These are phyloP conservation scores for Trachops cirrhosus DNA, from an alignment of 2,797 vertebrate genomes.

Conservation along the genomic window DNA sequence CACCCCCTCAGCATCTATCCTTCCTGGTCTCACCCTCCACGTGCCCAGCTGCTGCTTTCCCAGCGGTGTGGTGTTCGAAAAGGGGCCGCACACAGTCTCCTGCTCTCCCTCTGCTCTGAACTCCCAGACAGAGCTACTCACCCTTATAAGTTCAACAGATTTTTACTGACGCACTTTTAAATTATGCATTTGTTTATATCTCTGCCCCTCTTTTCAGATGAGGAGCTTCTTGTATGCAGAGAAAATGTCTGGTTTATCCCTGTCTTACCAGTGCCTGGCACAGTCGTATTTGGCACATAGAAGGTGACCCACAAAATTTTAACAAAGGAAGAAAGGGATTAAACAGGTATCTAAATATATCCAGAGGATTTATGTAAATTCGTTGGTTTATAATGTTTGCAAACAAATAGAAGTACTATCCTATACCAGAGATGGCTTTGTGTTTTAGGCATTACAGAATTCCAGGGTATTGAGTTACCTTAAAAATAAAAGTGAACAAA, in stretches of 20 bases:
- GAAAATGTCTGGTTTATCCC: neutral
- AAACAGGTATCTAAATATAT: neutral
- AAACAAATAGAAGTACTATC: neutral
- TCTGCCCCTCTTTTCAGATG: neutral
- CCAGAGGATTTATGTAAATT: neutral
- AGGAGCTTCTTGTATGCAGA: neutral
- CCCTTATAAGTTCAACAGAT: neutral
- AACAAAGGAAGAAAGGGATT: neutral
- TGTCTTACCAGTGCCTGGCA: neutral
- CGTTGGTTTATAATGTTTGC: neutral
- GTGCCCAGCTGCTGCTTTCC: accelerated
- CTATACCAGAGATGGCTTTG: neutral
- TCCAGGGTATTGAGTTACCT: neutral
- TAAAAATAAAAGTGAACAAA: neutral
- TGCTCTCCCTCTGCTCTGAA: neutral
- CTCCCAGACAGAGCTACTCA: neutral
- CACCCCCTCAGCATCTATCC: neutral
- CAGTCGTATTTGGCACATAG: neutral
- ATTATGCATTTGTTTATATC: neutral
- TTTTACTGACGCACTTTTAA: neutral
- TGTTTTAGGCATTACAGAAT: neutral
- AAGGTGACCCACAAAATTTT: neutral
- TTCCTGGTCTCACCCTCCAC: neutral
- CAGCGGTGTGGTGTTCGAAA: neutral
- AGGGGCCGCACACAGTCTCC: neutral